Percentiles rank a stretch among this genome's conserved stretches.
These are phyloP conservation scores for Acanthopleura granulata DNA, from an alignment of 2,888 invertebrate genomes.

Conservation along the genomic window DNA sequence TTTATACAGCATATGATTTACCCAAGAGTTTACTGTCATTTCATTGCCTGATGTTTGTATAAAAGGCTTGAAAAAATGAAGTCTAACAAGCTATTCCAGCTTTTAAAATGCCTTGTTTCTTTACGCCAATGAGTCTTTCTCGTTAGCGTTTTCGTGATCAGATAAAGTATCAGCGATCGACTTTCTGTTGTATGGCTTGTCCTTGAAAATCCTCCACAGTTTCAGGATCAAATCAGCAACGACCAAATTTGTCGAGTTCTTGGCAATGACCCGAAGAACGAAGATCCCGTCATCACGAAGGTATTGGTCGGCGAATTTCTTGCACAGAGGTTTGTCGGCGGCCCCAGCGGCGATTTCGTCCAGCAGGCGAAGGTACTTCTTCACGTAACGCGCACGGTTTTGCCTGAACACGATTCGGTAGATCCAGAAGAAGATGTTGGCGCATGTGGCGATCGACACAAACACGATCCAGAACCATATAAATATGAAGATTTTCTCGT, in stretches of 20 bases:
- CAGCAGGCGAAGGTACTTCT: constrained; percentile 50
- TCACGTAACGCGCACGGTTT: constrained; percentile 50
- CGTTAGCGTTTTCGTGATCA: constrained; percentile 22
- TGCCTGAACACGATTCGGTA: constrained; percentile 53
- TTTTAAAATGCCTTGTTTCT: neutral
- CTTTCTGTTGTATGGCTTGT: constrained; percentile 25
- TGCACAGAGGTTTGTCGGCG: constrained; percentile 44
- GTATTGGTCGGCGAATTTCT: constrained; percentile 45
- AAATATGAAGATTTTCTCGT: constrained; percentile 63
- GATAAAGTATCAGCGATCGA: constrained; percentile 27
- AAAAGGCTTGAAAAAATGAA: no score
- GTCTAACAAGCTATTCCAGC: neutral
- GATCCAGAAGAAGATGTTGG: constrained; percentile 46
- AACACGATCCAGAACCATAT: constrained; percentile 63
- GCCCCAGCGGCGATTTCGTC: constrained; percentile 32
- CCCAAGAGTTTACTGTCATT: no score
- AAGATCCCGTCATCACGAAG: constrained; percentile 50
- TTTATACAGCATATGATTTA: no score
- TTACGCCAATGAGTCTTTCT: constrained; percentile 30
- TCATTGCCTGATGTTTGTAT: no score
- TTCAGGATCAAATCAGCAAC: constrained; percentile 39
- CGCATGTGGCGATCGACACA: constrained; percentile 42
- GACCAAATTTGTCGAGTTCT: constrained; percentile 46
- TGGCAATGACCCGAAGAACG: constrained; percentile 44
- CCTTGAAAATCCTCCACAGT: constrained; percentile 43